Percentiles rank a stretch among this genome's conserved stretches.
phyloP scores from a whole-genome alignment of 2,888 invertebrate species.

The Drosophila mayaguana region DNA sequence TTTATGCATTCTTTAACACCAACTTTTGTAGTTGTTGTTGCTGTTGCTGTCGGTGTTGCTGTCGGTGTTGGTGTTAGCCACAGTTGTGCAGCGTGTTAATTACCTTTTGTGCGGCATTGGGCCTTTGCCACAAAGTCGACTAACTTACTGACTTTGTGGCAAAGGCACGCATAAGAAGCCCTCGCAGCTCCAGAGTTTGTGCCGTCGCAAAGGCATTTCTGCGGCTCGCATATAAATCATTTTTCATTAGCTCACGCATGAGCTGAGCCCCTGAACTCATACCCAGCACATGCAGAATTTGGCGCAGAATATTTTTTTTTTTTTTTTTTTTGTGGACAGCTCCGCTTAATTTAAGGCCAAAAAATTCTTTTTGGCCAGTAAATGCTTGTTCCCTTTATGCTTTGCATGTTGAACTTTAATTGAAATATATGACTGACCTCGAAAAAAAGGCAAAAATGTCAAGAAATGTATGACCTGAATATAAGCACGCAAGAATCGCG shows the following conservation, averaged over 20 bases:
- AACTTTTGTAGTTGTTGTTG: conserved; percentile 23
- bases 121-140: conserved; percentile 45
- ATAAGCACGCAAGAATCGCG: conserved; percentile 54
- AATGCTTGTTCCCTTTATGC: conserved; percentile 30
- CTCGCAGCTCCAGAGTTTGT: conserved; percentile 35
- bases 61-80: conserved; percentile 26
- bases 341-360: conserved; percentile 17
- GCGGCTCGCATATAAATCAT: conserved; percentile 69
- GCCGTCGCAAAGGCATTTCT: conserved; percentile 41
- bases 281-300: conserved; percentile 35
- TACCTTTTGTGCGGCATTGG: conserved; percentile 47
- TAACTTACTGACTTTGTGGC: too few species aligned
- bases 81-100: conserved; percentile 65
- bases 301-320: conserved; percentile 4
- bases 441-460: not conserved
- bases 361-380: conserved; percentile 31
- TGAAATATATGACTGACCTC: conserved; percentile 70
- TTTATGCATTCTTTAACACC: conserved; percentile 58
- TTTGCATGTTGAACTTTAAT: conserved; percentile 74
- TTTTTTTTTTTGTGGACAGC: conserved; percentile 20
- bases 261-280: conserved; percentile 16
- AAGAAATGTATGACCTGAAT: conserved; percentile 20
- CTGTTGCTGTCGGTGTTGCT: conserved; percentile 16
- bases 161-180: conserved; percentile 56
- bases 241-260: conserved; percentile 71